Evolutionary conservation across 2,113 vertebrate species (phyloP).

Genomic region (Pandion haliaetus): DNA sequence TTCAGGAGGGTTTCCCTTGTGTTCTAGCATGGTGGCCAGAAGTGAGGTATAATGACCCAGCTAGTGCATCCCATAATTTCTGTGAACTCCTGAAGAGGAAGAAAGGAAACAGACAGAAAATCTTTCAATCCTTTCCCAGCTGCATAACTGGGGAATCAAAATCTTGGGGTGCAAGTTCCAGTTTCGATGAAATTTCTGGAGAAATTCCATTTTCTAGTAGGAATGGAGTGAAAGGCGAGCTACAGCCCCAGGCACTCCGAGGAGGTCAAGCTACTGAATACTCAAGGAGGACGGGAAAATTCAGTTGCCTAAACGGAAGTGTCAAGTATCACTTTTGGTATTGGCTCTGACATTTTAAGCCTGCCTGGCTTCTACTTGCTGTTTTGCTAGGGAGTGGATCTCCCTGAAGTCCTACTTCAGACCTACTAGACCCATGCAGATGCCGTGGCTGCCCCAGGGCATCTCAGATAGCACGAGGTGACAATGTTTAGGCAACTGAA

Average conservation of each 20-base stretch:
- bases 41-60: background rate
- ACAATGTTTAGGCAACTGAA: background rate
- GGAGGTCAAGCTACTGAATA: background rate
- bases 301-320: background rate
- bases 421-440: background rate
- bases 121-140: background rate
- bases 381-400: background rate
- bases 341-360: background rate
- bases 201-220: background rate
- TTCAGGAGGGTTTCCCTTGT: background rate
- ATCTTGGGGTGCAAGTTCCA: background rate
- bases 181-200: background rate
- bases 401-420: background rate
- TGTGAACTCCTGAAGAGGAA: background rate
- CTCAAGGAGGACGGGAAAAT: background rate
- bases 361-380: background rate
- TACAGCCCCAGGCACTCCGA: background rate
- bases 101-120: background rate
- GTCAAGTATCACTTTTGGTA: background rate
- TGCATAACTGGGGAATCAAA: background rate
- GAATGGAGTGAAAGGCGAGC: background rate
- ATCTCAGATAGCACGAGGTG: background rate
- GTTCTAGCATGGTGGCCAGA: background rate
- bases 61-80: background rate
- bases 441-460: background rate